These are phyloP conservation scores for Heteromurus nitidus DNA, from an alignment of 2,888 invertebrate species.

Conservation along the genomic window DNA sequence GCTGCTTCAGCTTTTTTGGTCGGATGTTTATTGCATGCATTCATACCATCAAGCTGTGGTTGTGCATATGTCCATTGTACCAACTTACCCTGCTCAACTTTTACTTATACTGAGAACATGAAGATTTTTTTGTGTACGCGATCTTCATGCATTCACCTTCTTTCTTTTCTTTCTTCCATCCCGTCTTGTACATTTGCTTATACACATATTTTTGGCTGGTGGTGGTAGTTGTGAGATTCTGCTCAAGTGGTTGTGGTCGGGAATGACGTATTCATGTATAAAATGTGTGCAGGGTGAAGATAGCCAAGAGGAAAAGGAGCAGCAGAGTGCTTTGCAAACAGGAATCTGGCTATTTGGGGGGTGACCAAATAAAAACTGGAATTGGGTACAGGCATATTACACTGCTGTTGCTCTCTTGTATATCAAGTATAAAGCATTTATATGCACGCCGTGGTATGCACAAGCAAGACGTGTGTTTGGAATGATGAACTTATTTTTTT, in stretches of 20 bases:
- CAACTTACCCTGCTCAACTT: slow-evolving; percentile 31
- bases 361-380: slow-evolving; percentile 60
- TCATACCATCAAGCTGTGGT: too few relatives aligned
- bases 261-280: not conserved
- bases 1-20: too few relatives aligned
- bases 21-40: too few relatives aligned
- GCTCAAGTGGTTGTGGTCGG: not conserved
- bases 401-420: too few relatives aligned
- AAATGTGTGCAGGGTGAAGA: not conserved
- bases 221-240: slow-evolving; percentile 9
- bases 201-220: not conserved
- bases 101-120: not conserved
- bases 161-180: slow-evolving; percentile 1
- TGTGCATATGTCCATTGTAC: not conserved
- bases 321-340: slow-evolving; percentile 11
- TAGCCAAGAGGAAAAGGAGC: slow-evolving; percentile 15
- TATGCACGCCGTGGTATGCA: too few relatives aligned
- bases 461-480: too few relatives aligned
- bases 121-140: not conserved
- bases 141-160: not conserved
- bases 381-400: slow-evolving; percentile 32
- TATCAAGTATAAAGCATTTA: too few relatives aligned
- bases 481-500: too few relatives aligned
- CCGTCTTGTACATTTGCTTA: not conserved
- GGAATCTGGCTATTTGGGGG: slow-evolving; percentile 47